Evolutionary conservation across 2,797 vertebrate genomes (phyloP).

Genomic region (Sebastes steindachneri): DNA sequence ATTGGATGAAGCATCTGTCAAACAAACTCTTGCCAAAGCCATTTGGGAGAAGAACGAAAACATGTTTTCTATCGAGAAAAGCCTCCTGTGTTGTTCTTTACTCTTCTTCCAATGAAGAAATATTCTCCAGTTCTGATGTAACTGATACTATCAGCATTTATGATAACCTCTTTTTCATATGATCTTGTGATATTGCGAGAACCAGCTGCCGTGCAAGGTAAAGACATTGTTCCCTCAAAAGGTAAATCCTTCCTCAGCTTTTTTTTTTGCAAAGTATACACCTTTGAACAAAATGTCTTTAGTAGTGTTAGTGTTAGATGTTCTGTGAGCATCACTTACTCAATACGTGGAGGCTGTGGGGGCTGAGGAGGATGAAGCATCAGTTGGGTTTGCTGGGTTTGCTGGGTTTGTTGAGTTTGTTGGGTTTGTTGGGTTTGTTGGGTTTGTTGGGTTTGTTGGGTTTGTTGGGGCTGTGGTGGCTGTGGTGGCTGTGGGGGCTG

Average conservation of each 20-base stretch:
- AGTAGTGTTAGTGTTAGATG: neutral
- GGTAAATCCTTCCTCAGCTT: neutral
- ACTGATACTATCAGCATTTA: too few relatives aligned
- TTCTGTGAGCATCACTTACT: slow-evolving; percentile 70
- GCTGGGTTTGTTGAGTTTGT: neutral
- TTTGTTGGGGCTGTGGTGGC: neutral
- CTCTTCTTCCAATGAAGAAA: too few relatives aligned
- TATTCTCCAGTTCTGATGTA: too few relatives aligned
- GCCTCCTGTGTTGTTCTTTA: too few relatives aligned
- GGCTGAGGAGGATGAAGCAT: neutral
- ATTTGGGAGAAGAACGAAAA: too few relatives aligned
- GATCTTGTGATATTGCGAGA: too few relatives aligned
- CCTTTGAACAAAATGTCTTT: neutral
- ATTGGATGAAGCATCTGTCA: too few relatives aligned
- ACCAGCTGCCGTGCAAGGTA: too few relatives aligned
- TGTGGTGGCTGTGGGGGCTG: neutral
- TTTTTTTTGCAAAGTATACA: neutral
- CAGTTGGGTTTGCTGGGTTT: neutral
- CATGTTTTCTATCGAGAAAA: too few relatives aligned
- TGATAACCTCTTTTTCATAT: too few relatives aligned
- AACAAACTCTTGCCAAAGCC: too few relatives aligned
- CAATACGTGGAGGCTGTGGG: slow-evolving; percentile 53
- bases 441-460: neutral
- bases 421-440: neutral
- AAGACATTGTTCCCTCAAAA: neutral